Evolutionary conservation across 2,113 vertebrate species (phyloP).

Genomic region (Gulo gulo): DNA sequence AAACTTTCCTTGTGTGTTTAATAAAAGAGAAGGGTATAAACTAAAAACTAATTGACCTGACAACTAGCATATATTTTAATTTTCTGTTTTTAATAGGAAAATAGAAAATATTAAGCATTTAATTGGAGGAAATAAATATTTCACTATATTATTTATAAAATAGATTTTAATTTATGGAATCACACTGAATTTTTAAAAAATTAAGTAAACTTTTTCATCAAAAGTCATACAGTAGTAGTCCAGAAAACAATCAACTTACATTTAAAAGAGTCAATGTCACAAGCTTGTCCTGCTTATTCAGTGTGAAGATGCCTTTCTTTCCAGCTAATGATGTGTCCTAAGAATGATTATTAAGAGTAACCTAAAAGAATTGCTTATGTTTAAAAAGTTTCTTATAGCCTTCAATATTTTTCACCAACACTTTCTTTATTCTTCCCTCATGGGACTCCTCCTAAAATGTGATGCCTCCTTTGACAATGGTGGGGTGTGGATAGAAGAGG

Average conservation of each 20-base stretch:
- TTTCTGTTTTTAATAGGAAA: background rate
- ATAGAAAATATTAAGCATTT: conserved; percentile 1
- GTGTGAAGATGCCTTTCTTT: background rate
- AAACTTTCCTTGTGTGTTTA: conserved; percentile 14
- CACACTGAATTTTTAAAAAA: background rate
- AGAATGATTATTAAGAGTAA: background rate
- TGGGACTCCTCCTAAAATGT: background rate
- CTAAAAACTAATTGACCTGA: background rate
- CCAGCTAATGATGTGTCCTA: background rate
- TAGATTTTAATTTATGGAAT: background rate
- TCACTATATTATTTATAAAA: background rate
- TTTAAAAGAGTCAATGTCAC: background rate
- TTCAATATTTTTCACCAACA: background rate
- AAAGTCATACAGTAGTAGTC: background rate
- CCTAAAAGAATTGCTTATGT: background rate
- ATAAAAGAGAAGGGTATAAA: background rate
- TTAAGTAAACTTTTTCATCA: background rate
- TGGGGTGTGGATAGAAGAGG: background rate
- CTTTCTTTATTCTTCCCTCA: background rate
- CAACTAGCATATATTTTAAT: background rate
- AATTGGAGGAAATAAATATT: background rate
- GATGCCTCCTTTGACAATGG: background rate
- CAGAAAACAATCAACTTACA: background rate
- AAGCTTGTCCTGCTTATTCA: background rate
- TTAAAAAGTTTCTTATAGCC: background rate